Evolutionary conservation across 1,140 invertebrate species (phyloP), one percentile per base, ranked within the genome.

Genomic region (Stegodyphus mimosarum): DNA sequence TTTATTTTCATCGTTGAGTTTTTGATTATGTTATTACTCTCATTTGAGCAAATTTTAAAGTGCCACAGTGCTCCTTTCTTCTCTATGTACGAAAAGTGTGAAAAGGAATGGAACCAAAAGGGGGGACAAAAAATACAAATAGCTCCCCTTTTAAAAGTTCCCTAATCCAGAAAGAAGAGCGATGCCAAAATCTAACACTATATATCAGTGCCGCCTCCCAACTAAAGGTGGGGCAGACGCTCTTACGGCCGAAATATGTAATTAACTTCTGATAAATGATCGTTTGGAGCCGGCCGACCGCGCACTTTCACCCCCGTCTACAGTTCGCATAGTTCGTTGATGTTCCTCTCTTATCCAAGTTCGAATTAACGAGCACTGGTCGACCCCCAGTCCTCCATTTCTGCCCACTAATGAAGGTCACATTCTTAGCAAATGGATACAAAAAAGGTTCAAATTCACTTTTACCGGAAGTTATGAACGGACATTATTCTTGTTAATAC

Each of bases 231-330:
- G 80, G 80, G 80, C 71, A 13, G 69, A 17, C 66, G 78, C 78
- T 81, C 78, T 81, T 63, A 81, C 71, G 80, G 15, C 53, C 71
- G 80, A 74, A 83, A 73, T 74, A 74, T 83, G 80, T 83, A 83
- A 83, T 83, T 83, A 83, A 83, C 80, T 83, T 83, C 80, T 83
- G 71, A 83, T 83, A 83, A 83, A 83, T 83, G 80, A 83, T 83
- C 80, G 80, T 74, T 73, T 83, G 80, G 80, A 73, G 80, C 33
- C 66, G 69, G 11, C 60, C 78, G 70, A 60, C 48, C 77, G 33
- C 78, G 70, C 77, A 53, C 77, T 70, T 70, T 53, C 77, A 52
- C 66, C 67, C 71, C 80, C 71, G n/a, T 79, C 67, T 49, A 66
- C 33, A 33, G 33, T 33, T 33, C 33, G 33, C 33, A 33, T 33